phyloP scores from a whole-genome alignment of 2,113 vertebrate genomes.

The Physeter macrocephalus region DNA sequence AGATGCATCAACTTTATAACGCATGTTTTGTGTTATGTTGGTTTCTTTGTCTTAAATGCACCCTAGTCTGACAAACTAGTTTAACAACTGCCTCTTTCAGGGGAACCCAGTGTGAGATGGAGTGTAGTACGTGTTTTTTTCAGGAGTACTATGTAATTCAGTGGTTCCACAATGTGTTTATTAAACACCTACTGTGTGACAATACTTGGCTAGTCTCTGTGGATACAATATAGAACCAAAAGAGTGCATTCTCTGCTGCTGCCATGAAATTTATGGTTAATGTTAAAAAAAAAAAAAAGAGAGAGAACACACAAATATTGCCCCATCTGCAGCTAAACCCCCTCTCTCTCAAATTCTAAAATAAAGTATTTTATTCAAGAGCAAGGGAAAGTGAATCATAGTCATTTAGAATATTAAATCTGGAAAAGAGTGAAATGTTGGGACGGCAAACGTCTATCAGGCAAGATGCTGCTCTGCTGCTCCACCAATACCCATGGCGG shows the following conservation, averaged over 20 bases:
- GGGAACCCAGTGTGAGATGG: not conserved
- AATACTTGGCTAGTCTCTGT: not conserved
- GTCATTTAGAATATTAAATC: not conserved
- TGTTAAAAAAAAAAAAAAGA: not conserved
- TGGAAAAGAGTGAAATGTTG: not conserved
- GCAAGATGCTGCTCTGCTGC: rapidly evolving
- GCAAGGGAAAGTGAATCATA: not conserved
- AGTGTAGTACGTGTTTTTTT: not conserved
- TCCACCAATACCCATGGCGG: not conserved
- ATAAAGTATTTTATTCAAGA: not conserved
- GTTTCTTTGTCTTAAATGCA: not conserved
- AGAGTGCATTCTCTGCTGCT: not conserved
- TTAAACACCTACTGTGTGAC: not conserved
- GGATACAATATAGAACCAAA: not conserved
- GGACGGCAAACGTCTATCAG: not conserved
- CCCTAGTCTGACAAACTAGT: not conserved
- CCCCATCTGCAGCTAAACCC: not conserved
- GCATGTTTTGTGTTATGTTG: not conserved
- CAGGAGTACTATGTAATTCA: not conserved
- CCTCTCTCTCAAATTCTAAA: not conserved
- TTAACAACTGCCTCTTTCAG: not conserved
- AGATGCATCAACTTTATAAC: not conserved
- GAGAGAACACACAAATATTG: not conserved
- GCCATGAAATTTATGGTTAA: not conserved
- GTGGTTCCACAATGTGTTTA: not conserved